Base-by-base conservation (phyloP, 1,140 invertebrate genomes). In the Hylaeus volcanicus region DNA sequence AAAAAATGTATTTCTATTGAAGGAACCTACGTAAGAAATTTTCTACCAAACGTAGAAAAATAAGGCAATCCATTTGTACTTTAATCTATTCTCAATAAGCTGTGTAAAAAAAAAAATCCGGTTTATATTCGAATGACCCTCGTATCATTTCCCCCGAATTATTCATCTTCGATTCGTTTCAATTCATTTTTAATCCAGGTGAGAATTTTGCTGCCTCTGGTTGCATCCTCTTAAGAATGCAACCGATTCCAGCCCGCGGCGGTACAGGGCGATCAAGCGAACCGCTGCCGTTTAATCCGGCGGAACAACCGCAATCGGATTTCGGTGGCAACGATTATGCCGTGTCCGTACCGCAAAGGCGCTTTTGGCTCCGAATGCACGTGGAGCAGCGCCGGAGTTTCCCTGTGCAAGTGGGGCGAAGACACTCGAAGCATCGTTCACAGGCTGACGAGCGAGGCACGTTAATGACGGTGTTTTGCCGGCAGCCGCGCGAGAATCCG, bases 251-350 rank as follows among this genome's bases (percentile, higher is more conserved):
- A 48, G 64, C 5, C 3, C 1, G 39, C 6, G 15, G 39, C 8
- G 53, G 43, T 56, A 11, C 37, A 14, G 39, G 63, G 39, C 58
- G 45, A 78, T 61, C 45, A 26, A 37, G 48, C 14, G n/a, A 6
- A 12, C 26, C 9, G 61, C 26, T 45, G 63, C 15, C 71, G 43
- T 75, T 80, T 75, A 75, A 80, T 82, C 75, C 74, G 60, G 26
- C 56, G 84, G 68, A 79, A 79, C 75, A 75, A 85, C 85, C 85
- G 75, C 85, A 86, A 86, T 86, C 85, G 84, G 85, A 86, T 86
- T 79, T 64, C 70, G 69, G 85, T 53, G 85, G 85, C 72, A 74
- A 69, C 84, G 85, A 86, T 86, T 86, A 86, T 85, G 79, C 71
- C 37, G 74, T 75, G 53, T 68, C 37, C 68, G 55, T 39, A 68